Base-by-base conservation (phyloP, 2,888 invertebrate genomes). In the Pomacea canaliculata region DNA sequence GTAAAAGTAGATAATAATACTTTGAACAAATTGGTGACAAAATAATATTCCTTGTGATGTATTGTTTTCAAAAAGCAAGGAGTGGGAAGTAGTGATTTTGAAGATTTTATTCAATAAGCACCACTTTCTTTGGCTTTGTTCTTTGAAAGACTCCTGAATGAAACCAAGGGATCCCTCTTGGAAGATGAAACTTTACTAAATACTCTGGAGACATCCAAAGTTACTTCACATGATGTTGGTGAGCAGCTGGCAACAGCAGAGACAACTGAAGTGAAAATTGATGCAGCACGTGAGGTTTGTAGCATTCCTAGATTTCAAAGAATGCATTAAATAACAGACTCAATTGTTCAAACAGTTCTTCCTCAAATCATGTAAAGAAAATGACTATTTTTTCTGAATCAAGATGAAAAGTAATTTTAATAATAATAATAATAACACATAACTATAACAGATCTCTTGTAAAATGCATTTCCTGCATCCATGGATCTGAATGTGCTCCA, bases 191-290 rank as follows among this genome's bases (percentile, higher is more conserved):
- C 95, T 88, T 90, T 97, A 76, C 95, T 96, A 84, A 92, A 94
- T 77, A 96, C 96, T 3, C 92, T 97, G 83, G 95, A 96, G 91
- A 94, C 94, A 3, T 97, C 97, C 0, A 95, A 96, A 89, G 92
- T 94, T 3, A 96, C 96, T 0, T 95, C 96, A 18, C 93, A 93
- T 63, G 93, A 95, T 71, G 95, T 97, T 0, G 94, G 95, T 83
- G 95, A 96, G 84, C 96, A 96, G 59, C 92, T 97, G 71, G 92
- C 93, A 83, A 89, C 90, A 10, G 94, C 94, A 27, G 94, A 96
- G 13, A 94, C 95, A 88, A 97, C 96, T 0, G 97, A 97, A 92
- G 93, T 94, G 79, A 95, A 96, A 91, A 97, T 97, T 82, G 96
- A 97, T 90, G 84, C 92, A 1, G 96, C 96, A 0, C 93, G 97